These are phyloP conservation scores for Aquatica leii DNA, from an alignment of 2,888 invertebrate species.

Conservation along the genomic window DNA sequence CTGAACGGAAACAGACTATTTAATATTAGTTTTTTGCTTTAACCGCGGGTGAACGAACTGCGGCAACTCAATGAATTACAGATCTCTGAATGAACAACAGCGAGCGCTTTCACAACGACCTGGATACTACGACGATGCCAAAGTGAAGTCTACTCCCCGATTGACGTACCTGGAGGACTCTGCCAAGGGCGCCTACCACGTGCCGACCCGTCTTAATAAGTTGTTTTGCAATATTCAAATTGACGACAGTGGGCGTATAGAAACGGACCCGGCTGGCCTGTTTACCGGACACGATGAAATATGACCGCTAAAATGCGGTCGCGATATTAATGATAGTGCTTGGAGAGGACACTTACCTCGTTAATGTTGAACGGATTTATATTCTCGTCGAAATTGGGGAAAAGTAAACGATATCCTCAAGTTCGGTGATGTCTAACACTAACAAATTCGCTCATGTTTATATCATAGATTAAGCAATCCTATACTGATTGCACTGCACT, in stretches of 20 bases:
- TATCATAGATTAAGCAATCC: constrained; percentile 14
- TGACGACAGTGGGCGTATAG: constrained; percentile 23
- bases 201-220: constrained; percentile 30
- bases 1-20: constrained; percentile 52
- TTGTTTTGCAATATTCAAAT: constrained; percentile 26
- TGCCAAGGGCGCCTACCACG: constrained; percentile 41
- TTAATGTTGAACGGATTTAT: constrained; percentile 37
- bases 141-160: constrained; percentile 39
- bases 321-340: constrained; percentile 19
- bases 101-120: constrained; percentile 48
- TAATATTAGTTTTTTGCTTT: constrained; percentile 53
- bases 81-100: constrained; percentile 46
- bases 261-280: constrained; percentile 26
- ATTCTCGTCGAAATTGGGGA: constrained; percentile 9
- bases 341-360: constrained; percentile 52
- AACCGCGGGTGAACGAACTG: constrained; percentile 53
- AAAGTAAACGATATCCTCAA: constrained; percentile 25
- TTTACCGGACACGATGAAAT: constrained; percentile 25
- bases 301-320: constrained; percentile 24
- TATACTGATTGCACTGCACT: constrained; percentile 31
- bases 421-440: constrained; percentile 21
- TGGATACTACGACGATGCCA: constrained; percentile 56
- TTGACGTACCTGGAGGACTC: constrained; percentile 42
- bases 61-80: constrained; percentile 48
- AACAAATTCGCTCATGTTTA: constrained; percentile 25